A percentile compares a stretch with the other conserved stretches of the same genome.
These are phyloP conservation scores for Tiaroga cobitis DNA, from an alignment of 2,797 vertebrate genomes.

Conservation along the genomic window DNA sequence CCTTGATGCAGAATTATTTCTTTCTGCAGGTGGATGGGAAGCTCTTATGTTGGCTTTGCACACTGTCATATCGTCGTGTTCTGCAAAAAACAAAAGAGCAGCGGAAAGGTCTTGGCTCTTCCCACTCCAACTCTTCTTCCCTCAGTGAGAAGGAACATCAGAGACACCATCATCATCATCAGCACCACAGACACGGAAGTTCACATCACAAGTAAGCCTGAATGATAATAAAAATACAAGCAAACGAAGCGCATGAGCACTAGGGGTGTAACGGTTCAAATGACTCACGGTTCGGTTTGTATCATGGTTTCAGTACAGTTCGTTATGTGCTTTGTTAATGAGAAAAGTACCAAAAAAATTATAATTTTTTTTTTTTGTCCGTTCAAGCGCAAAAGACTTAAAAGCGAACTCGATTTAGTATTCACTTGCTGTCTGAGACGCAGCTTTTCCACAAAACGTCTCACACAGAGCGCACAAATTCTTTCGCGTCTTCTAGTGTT, in stretches of 20 bases:
- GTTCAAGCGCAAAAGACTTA: too few species aligned
- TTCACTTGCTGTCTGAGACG: too few species aligned
- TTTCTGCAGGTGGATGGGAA: slow-evolving; percentile 92
- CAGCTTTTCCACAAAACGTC: too few species aligned
- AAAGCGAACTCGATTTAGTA: too few species aligned
- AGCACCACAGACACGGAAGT: slow-evolving; percentile 85
- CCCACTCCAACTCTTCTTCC: slow-evolving; percentile 92
- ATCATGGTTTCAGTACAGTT: too few species aligned
- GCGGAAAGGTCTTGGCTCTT: slow-evolving; percentile 93
- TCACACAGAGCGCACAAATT: too few species aligned
- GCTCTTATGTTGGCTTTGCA: slow-evolving; percentile 97
- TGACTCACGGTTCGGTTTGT: too few species aligned
- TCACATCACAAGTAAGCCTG: slow-evolving; percentile 88
- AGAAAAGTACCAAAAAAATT: too few species aligned
- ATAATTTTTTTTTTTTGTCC: too few species aligned
- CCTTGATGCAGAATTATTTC: neutral
- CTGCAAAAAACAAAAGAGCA: slow-evolving; percentile 99
- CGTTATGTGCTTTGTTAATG: too few species aligned
- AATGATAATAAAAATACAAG: neutral
- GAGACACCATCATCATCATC: slow-evolving; percentile 90
- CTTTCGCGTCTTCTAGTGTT: too few species aligned
- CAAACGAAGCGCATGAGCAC: too few species aligned
- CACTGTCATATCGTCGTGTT: slow-evolving; percentile 96
- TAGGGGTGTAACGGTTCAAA: neutral
- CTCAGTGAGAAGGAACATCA: slow-evolving; percentile 96